A percentile compares a stretch with the other conserved stretches of the same genome.
Evolutionary conservation across 2,113 vertebrate species (phyloP).

Genomic region (Etheostoma cragini): DNA sequence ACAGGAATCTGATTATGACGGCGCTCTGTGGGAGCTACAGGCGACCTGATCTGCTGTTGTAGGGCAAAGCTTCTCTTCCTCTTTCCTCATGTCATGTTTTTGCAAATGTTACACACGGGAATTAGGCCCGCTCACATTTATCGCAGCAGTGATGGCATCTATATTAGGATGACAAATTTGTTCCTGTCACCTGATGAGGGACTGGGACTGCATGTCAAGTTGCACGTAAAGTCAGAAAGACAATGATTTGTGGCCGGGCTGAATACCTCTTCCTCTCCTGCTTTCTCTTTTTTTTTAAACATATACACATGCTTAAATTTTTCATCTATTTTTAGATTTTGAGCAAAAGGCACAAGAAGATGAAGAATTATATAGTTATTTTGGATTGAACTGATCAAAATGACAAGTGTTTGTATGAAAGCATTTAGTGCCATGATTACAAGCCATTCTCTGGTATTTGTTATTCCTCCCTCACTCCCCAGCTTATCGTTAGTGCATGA

Average conservation of each 20-base stretch:
- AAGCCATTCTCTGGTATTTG: slow-evolving; percentile 60
- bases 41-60: slow-evolving; percentile 69
- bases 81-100: slow-evolving; percentile 72
- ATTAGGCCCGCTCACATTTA: slow-evolving; percentile 65
- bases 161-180: slow-evolving; percentile 83
- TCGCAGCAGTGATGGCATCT: slow-evolving; percentile 77
- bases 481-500: slow-evolving; percentile 61
- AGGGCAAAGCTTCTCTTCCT: slow-evolving; percentile 72
- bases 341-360: slow-evolving; percentile 35
- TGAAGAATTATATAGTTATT: slow-evolving; percentile 40
- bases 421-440: slow-evolving; percentile 55
- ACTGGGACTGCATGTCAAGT: slow-evolving; percentile 80
- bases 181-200: slow-evolving; percentile 76
- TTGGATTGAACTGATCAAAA: slow-evolving; percentile 26
- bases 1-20: slow-evolving; percentile 60
- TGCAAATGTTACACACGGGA: slow-evolving; percentile 78
- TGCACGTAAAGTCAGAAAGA: slow-evolving; percentile 75
- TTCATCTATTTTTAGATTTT: slow-evolving; percentile 70
- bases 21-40: slow-evolving; percentile 70
- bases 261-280: slow-evolving; percentile 47
- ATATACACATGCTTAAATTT: slow-evolving; percentile 43
- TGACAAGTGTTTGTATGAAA: slow-evolving; percentile 42
- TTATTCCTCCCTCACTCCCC: slow-evolving; percentile 55
- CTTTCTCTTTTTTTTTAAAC: slow-evolving; percentile 42
- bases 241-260: slow-evolving; percentile 74